These are phyloP conservation scores for Anguilla rostrata DNA, from an alignment of 2,113 vertebrate genomes.

Conservation along the genomic window DNA sequence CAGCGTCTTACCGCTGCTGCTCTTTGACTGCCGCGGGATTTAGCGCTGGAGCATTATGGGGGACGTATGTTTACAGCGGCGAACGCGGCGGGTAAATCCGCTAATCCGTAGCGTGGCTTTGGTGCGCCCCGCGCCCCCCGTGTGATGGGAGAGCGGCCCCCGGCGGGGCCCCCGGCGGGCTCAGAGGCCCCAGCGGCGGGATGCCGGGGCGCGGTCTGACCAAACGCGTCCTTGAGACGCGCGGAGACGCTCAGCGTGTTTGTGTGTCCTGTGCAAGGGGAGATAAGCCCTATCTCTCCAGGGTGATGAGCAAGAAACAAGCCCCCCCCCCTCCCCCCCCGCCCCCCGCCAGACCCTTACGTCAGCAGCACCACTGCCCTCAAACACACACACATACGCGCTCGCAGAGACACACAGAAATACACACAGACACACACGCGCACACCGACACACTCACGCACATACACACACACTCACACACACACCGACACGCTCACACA, in stretches of 20 bases:
- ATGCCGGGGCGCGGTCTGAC: not conserved
- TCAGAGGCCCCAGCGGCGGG: not conserved
- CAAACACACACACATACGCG: not conserved
- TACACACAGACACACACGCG: not conserved
- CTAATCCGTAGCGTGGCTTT: not conserved
- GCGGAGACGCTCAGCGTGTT: not conserved
- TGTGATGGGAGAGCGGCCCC: not conserved
- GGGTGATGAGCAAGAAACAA: not conserved
- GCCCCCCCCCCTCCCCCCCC: no score
- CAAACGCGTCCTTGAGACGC: not conserved
- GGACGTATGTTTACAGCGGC: not conserved
- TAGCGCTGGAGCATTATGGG: not conserved
- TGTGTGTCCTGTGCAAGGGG: not conserved
- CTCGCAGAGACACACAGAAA: not conserved
- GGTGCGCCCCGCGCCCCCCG: not conserved
- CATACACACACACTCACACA: no score
- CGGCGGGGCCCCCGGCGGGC: not conserved
- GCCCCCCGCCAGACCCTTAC: no score
- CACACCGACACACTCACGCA: not conserved
- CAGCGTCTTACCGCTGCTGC: not conserved
- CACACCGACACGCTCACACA: no score
- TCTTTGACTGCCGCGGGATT: not conserved
- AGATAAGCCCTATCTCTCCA: constrained; percentile 3
- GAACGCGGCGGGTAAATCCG: not conserved
- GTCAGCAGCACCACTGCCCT: no score